A percentile compares a stretch with the other conserved stretches of the same genome.
These are phyloP conservation scores for Myiopsitta monachus DNA, from an alignment of 2,113 vertebrate species.

Conservation along the genomic window DNA sequence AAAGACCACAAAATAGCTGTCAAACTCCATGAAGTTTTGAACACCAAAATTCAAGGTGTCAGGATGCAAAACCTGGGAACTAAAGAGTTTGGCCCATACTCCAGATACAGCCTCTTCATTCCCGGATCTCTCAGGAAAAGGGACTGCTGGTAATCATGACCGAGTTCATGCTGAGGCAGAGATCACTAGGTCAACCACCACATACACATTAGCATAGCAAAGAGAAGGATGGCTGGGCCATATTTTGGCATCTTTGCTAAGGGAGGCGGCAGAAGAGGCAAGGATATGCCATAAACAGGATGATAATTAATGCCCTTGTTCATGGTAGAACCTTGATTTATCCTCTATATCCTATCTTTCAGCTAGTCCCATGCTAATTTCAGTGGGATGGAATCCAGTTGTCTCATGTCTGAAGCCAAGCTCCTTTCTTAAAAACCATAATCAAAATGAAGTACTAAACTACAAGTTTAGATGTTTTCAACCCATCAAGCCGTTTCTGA, in stretches of 20 bases:
- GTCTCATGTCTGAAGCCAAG: conserved; percentile 7
- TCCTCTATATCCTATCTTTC: not conserved
- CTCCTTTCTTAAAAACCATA: conserved; percentile 26
- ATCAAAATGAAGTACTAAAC: conserved; percentile 1
- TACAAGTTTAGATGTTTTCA: conserved; percentile 7
- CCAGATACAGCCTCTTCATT: not conserved
- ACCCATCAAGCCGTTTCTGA: not conserved
- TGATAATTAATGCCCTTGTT: conserved; percentile 25
- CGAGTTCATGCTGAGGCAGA: not conserved
- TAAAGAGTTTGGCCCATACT: not conserved
- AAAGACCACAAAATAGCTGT: not conserved
- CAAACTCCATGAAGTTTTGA: not conserved
- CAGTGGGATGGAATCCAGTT: not conserved
- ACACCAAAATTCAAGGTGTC: not conserved
- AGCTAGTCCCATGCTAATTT: conserved; percentile 46
- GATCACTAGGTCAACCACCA: not conserved
- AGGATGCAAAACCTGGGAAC: not conserved
- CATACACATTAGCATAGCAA: not conserved
- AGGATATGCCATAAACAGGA: not conserved
- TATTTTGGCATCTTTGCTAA: not conserved
- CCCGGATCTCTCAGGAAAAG: not conserved
- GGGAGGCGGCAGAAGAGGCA: not conserved
- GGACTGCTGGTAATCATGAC: not conserved
- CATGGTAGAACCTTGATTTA: conserved; percentile 10
- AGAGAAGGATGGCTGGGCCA: not conserved